phyloP scores from a whole-genome alignment of 2,113 vertebrate species.

The Zingel zingel region DNA sequence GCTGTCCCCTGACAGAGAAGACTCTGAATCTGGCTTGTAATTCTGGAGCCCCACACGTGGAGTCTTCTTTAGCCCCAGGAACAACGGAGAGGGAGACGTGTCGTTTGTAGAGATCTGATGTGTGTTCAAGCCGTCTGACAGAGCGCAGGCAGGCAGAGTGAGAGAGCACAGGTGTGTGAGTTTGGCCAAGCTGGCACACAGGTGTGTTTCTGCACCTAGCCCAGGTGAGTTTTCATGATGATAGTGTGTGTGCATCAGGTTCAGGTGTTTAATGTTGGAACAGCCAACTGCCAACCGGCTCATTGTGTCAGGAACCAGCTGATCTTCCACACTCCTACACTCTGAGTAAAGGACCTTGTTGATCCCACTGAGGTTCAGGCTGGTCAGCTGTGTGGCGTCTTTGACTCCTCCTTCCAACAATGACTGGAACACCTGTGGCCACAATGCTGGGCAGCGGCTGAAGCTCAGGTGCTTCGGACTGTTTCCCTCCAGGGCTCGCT shows the following conservation, averaged over 20 bases:
- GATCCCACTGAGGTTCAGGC: constrained; percentile 94
- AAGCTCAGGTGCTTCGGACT: constrained; percentile 95
- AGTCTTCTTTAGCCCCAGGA: constrained; percentile 89
- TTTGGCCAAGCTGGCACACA: constrained; percentile 89
- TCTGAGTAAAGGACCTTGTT: constrained; percentile 89
- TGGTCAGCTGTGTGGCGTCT: constrained; percentile 88
- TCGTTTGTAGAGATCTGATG: constrained; percentile 27
- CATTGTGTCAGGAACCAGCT: constrained; percentile 88
- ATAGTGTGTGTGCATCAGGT: constrained; percentile 95
- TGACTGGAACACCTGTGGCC: constrained; percentile 89
- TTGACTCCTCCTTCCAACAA: constrained; percentile 86
- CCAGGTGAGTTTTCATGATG: constrained; percentile 85
- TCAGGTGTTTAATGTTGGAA: constrained; percentile 89
- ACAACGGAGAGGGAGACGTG: constrained; percentile 64
- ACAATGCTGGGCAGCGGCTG: constrained; percentile 90
- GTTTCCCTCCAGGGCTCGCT: constrained; percentile 90
- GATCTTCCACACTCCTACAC: constrained; percentile 88
- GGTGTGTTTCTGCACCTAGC: constrained; percentile 84
- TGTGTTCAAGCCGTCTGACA: constrained; percentile 82
- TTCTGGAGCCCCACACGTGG: constrained; percentile 89
- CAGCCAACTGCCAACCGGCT: constrained; percentile 88
- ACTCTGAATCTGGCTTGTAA: constrained; percentile 67
- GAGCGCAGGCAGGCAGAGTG: constrained; percentile 91
- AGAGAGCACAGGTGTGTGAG: constrained; percentile 88
- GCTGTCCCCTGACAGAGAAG: constrained; percentile 69